phyloP scores from a whole-genome alignment of 2,113 vertebrate species.

The Caranx melampygus region DNA sequence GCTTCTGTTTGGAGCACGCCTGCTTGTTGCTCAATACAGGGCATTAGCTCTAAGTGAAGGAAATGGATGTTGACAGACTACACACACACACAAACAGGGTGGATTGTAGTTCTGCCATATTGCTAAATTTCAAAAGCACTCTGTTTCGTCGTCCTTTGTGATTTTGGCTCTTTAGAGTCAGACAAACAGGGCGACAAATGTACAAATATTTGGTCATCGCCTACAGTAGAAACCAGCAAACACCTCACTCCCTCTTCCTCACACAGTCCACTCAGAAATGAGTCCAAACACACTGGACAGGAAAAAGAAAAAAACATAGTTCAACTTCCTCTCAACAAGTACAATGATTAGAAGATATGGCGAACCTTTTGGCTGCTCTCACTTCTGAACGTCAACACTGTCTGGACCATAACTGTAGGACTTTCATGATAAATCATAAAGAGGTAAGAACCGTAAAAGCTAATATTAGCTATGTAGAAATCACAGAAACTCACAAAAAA shows the following conservation, averaged over 20 bases:
- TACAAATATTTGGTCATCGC: conserved; percentile 10
- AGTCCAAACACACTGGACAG: not conserved
- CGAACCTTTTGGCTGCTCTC: not conserved
- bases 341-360: not conserved
- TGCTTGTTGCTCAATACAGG: conserved; percentile 78
- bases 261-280: not conserved
- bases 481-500: too few relatives aligned
- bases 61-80: conserved; percentile 80
- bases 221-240: not conserved
- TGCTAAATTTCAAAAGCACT: conserved; percentile 50
- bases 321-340: not conserved
- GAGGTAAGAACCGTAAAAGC: too few relatives aligned
- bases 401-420: not conserved
- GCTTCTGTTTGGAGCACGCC: conserved; percentile 70
- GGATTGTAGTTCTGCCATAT: conserved; percentile 43
- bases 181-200: conserved; percentile 6
- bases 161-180: conserved; percentile 31
- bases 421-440: not conserved
- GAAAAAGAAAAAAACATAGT: not conserved
- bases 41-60: conserved; percentile 81
- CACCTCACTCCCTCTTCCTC: not conserved
- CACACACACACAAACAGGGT: conserved; percentile 45
- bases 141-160: not conserved
- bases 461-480: too few relatives aligned
- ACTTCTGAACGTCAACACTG: conserved; percentile 8